Base-by-base conservation (phyloP, 2,113 vertebrate species). In the Anguilla japonica region DNA sequence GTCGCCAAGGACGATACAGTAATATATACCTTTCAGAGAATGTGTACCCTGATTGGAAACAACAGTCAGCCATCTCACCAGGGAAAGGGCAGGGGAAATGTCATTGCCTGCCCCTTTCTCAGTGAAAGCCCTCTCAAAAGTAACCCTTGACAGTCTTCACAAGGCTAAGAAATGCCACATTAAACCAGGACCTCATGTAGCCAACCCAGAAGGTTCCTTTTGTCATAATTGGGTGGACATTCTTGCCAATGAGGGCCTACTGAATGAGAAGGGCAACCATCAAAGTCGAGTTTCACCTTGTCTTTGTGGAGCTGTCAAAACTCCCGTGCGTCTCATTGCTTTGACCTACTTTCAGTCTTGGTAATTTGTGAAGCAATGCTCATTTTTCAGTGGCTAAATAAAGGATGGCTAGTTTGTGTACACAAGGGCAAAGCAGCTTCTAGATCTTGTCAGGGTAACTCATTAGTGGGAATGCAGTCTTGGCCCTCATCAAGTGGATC, bases 371-470 rank as follows among this genome's bases (percentile, higher is more conserved):
- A 22, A 50, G 81, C 39, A 20, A 50, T 29, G 41, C 41, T 50
- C 20, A n/a, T 22, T 81, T 82, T 29, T 43, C 81, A 53, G 41
- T 82, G 26, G 81, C 41, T 82, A 53, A 20, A 50, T 29, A 82
- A 50, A 82, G 81, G 41, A 50, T 50, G 26, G 41, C 41, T 82
- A 50, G 81, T 53, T 43, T 82, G 26, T 82, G 81, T 82, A 82
- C 81, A 46, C 20, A 26, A n/a, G 11, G 46, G 40, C 81, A 50
- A n/a, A 50, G 81, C 29, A 82, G 41, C 3, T 50, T 50, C 41
- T 8, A 81, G 80, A 41, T 41, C 78, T 40, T 41, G 41, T 41
- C 80, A 43, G 81, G 41, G 26, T 43, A 43, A 41, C 81, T 82
- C 81, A 82, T 82, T 82, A 82, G 41, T 40, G 26, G 81, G 43